Percentiles rank a stretch among this genome's conserved stretches.
phyloP scores from a whole-genome alignment of 2,113 vertebrate species.

The Felis catus region F.catus_Fca126_mat1.0 CM031424.1:25338001-25338500 shows the following conservation, averaged over 20 bases:
- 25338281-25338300: not conserved
- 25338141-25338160: not conserved
- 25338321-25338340: not conserved
- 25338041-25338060: not conserved
- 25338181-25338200: not conserved
- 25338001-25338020: constrained; percentile 21
- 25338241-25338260: not conserved
- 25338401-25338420: not conserved
- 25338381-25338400: not conserved
- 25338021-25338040: not conserved
- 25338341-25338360: not conserved
- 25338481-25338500: not conserved
- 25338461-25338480: not conserved
- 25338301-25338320: not conserved
- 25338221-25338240: not conserved
- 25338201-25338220: not conserved
- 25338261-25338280: not conserved
- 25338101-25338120: constrained; percentile 40
- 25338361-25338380: not conserved
- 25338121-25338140: not conserved
- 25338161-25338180: not conserved
- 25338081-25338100: constrained; percentile 22
- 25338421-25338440: not conserved
- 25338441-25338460: not conserved
- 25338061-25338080: not conserved